Evolutionary conservation across 2,113 vertebrate genomes (phyloP).

Genomic region (Rhinolophus sinicus): DNA sequence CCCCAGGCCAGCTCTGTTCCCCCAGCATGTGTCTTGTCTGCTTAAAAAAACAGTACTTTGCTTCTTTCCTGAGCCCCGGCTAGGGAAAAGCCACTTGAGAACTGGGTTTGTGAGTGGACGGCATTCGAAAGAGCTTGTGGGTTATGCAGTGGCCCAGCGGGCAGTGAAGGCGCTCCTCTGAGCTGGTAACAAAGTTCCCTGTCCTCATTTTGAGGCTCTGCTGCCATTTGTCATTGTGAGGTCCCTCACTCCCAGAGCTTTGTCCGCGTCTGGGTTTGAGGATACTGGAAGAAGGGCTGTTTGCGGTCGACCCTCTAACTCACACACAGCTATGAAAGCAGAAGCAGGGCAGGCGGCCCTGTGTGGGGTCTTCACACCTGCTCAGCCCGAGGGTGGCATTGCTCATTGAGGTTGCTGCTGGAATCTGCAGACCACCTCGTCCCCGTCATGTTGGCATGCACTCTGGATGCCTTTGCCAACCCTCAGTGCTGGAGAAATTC

Average conservation of each 20-base stretch:
- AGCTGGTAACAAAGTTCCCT: background rate
- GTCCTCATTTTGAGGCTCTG: background rate
- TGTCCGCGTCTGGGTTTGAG: background rate
- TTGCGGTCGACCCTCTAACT: background rate
- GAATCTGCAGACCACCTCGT: background rate
- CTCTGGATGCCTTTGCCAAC: rapidly evolving
- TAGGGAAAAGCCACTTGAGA: background rate
- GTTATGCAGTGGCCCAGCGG: background rate
- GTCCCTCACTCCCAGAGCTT: background rate
- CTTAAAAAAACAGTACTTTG: background rate
- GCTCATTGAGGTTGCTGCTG: rapidly evolving
- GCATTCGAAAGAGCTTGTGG: rapidly evolving
- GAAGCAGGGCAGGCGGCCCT: background rate
- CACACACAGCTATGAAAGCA: rapidly evolving
- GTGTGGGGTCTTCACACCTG: rapidly evolving
- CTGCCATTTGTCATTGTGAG: rapidly evolving
- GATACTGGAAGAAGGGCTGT: background rate
- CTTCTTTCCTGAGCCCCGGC: background rate
- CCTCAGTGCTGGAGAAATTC: background rate
- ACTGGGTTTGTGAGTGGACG: rapidly evolving
- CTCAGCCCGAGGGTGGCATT: rapidly evolving
- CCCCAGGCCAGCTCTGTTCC: background rate
- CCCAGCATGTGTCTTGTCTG: rapidly evolving
- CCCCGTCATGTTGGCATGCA: rapidly evolving
- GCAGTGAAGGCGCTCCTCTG: rapidly evolving